A percentile compares a stretch with the other conserved stretches of the same genome.
These are phyloP conservation scores for Tamias sibiricus DNA, from an alignment of 2,113 vertebrate species.

Conservation along the genomic window DNA sequence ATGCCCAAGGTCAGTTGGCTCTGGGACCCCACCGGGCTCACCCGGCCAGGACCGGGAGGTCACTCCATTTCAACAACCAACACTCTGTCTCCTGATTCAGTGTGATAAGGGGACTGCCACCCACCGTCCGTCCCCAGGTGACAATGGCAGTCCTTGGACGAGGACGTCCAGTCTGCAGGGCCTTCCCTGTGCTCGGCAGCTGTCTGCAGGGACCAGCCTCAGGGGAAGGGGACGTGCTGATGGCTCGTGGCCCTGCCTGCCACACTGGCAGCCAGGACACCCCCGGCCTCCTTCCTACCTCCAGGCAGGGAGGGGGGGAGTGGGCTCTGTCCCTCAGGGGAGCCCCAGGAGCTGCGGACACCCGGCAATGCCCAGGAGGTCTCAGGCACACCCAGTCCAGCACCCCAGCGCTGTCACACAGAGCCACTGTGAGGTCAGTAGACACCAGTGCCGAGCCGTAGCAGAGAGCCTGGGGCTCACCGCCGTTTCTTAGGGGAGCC, in stretches of 20 bases:
- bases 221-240: neutral
- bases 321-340: neutral
- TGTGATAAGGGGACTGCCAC: neutral
- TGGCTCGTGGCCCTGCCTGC: neutral
- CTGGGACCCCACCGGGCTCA: neutral
- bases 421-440: neutral
- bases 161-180: neutral
- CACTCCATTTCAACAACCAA: neutral
- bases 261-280: neutral
- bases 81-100: neutral
- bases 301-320: neutral
- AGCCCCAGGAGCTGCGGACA: neutral
- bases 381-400: neutral
- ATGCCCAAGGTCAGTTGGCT: neutral
- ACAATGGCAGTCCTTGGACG: neutral
- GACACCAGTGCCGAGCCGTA: neutral
- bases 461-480: neutral
- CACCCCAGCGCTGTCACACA: neutral
- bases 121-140: accelerated
- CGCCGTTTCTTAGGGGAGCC: neutral
- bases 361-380: accelerated
- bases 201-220: neutral
- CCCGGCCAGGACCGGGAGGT: accelerated
- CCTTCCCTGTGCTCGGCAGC: accelerated
- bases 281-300: neutral